A percentile compares a stretch with the other conserved stretches of the same genome.
Evolutionary conservation across 2,888 invertebrate species (phyloP).

Genomic region (Drosophila anceps): DNA sequence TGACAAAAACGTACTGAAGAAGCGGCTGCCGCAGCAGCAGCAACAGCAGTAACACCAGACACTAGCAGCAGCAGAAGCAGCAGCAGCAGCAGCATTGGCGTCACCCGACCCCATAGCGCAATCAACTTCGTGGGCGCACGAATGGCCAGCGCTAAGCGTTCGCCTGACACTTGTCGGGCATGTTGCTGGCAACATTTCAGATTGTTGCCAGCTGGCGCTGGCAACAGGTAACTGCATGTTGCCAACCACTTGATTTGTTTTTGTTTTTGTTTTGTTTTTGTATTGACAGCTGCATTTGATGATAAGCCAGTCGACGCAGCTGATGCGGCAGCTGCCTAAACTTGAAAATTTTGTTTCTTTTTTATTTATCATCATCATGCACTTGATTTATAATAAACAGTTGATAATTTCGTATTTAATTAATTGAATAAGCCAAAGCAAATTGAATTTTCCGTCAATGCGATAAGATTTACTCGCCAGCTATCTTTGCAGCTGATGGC

Average conservation of each 20-base stretch:
- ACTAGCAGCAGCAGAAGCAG: conserved; percentile 31
- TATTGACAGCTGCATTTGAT: conserved; percentile 35
- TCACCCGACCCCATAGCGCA: conserved; percentile 3
- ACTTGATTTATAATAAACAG: conserved; percentile 48
- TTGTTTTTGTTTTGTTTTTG: background rate
- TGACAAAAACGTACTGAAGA: conserved; percentile 71
- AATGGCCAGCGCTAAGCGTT: conserved; percentile 18
- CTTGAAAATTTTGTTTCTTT: background rate
- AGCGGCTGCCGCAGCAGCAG: conserved; percentile 36
- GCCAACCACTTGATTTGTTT: conserved; percentile 7
- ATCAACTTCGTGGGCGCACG: conserved; percentile 41
- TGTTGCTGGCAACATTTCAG: conserved; percentile 51
- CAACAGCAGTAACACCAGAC: conserved; percentile 24
- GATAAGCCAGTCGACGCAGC: conserved; percentile 35
- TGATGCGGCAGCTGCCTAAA: conserved; percentile 20
- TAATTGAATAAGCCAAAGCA: conserved; percentile 62
- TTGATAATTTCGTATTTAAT: conserved; percentile 51
- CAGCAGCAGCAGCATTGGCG: conserved; percentile 14
- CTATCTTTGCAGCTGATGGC: conserved; percentile 36
- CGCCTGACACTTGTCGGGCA: conserved; percentile 34
- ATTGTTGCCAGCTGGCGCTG: conserved; percentile 17
- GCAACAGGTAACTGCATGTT: conserved; percentile 57
- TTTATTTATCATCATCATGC: conserved; percentile 23
- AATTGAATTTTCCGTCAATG: conserved; percentile 42
- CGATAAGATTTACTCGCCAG: conserved; percentile 49